Evolutionary conservation across 1,140 invertebrate genomes (phyloP), one percentile per base, ranked within the genome.

Genomic region (Brachionus koreanus): DNA sequence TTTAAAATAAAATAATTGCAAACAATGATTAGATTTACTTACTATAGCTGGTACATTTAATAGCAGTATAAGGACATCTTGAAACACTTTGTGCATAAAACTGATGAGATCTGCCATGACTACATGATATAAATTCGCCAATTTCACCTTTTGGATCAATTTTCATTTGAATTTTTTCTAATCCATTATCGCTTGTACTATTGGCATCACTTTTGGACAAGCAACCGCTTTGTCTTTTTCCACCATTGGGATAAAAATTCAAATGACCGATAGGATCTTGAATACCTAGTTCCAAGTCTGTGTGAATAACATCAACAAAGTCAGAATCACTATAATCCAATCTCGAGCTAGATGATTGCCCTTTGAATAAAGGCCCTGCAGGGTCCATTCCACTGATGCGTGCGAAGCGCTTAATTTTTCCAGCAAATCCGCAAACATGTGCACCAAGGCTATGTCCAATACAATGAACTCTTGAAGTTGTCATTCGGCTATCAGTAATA

Each of bases 241-340:
- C 75, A 46, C 83, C 83, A n/a, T 83, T 83, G 9, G 83, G 83
- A 49, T 74, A 83, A 39, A 83, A 83, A 39, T 83, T 81, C 5
- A 90, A 90, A 84, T 92, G 90, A n/a, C 93, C 92, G 9, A 92
- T 86, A 0, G 91, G 85, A 10, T 82, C 49, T 61, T 67, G 81
- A 12, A 67, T 49, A 42, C 81, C 81, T 0, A 39, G 37, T 4
- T 29, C 94, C 0, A 94, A 95, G 86, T 97, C 96, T 9, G 94
- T 95, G 86, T 98, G 95, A 63, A 97, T 96, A 0, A 96, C 94
- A 86, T 97, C 96, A 0, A 98, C 95, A 86, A 93, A 94, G 9
- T 92, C 90, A 0, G 95, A 95, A 86, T 97, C 95, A 9, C 91
- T 91, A 12, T 92, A 91, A 87, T 96, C 95, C n/a, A 97, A 88